Evolutionary conservation across 2,113 vertebrate genomes (phyloP).

Genomic region (Sylvietta virens): DNA sequence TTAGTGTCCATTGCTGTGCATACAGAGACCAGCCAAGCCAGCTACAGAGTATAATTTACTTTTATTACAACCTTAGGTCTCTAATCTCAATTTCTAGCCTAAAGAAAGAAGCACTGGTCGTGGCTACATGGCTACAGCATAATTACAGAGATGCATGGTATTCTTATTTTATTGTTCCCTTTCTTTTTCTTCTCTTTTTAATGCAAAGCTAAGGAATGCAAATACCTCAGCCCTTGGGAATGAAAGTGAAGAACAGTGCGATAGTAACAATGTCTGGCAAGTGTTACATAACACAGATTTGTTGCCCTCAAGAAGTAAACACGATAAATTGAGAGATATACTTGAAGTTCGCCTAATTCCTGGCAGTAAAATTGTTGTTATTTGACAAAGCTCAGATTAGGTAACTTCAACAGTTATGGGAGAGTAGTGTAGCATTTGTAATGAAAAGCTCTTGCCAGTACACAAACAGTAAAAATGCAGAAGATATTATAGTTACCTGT

Average conservation of each 20-base stretch:
- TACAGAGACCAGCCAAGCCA: neutral
- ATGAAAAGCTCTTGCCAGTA: neutral
- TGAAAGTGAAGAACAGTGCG: neutral
- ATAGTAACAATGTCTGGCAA: neutral
- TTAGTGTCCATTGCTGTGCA: neutral
- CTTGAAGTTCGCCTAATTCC: neutral
- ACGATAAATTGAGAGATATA: neutral
- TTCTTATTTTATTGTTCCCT: neutral
- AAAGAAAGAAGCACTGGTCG: constrained; percentile 2
- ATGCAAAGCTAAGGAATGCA: neutral
- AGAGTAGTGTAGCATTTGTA: neutral
- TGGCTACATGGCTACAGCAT: neutral
- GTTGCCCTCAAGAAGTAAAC: neutral
- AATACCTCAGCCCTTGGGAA: neutral
- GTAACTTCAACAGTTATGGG: neutral
- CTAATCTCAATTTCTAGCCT: constrained; percentile 17
- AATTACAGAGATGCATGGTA: neutral
- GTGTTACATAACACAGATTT: neutral
- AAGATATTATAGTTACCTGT: neutral
- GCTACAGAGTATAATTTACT: constrained; percentile 32
- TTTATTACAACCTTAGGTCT: constrained; percentile 21
- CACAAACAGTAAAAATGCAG: neutral
- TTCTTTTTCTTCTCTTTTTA: neutral
- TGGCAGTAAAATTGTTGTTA: neutral
- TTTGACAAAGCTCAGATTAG: neutral